phyloP scores from a whole-genome alignment of 92 coral and sea anemone species.

The Palythoa heliodiscus region DNA sequence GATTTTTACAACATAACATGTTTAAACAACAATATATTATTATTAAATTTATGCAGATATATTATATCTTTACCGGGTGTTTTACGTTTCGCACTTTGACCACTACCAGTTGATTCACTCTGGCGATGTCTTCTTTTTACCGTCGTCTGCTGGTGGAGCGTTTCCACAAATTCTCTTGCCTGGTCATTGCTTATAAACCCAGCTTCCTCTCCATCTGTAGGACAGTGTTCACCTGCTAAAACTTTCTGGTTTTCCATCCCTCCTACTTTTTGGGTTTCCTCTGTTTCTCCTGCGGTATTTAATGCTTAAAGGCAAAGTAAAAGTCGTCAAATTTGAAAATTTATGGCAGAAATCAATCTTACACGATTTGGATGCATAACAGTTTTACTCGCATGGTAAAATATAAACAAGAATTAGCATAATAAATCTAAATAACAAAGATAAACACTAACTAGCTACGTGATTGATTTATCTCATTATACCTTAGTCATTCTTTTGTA shows the following conservation, averaged over 20 bases:
- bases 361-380: background rate
- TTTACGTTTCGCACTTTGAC: background rate
- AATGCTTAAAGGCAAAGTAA: background rate
- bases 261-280: background rate
- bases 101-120: background rate
- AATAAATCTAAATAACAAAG: no score
- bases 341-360: background rate
- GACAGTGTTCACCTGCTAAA: background rate
- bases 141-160: slow-evolving; percentile 27
- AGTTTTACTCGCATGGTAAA: background rate
- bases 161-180: slow-evolving; percentile 30
- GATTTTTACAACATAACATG: no score
- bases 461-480: no score
- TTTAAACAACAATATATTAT: no score
- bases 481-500: no score
- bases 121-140: slow-evolving; percentile 11
- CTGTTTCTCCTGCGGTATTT: background rate
- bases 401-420: background rate
- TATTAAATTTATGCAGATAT: no score
- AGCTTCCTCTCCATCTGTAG: background rate
- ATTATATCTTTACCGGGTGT: background rate
- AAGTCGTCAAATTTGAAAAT: background rate
- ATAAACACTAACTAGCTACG: no score
- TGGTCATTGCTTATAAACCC: slow-evolving; percentile 11
- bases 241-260: background rate